Percentiles rank a stretch among this genome's conserved stretches.
Conservation (phyloP, 2,113 vertebrate species). For the Cygnus buccinator region DNA sequence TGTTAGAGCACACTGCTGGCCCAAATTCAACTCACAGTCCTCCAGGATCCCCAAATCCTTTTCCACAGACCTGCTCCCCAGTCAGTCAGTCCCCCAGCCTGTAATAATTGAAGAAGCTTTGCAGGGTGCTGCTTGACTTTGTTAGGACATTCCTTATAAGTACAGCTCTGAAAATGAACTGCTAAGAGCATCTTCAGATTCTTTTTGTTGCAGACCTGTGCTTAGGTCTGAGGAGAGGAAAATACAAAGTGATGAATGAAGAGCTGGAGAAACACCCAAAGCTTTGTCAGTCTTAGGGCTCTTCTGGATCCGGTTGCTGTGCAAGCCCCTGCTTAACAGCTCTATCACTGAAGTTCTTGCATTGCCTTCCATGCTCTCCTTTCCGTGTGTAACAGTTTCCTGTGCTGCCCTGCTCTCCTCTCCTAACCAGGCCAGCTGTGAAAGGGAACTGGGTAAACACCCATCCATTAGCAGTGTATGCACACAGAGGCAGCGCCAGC, state of each 20-base stretch:
- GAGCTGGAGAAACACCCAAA: not conserved
- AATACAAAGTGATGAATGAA: not conserved
- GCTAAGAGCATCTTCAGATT: not conserved
- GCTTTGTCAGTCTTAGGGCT: not conserved
- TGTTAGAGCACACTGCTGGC: not conserved
- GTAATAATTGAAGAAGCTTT: not conserved
- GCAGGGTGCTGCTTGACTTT: not conserved
- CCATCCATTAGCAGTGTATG: not conserved
- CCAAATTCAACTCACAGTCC: not conserved
- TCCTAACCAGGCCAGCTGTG: not conserved
- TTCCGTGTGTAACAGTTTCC: not conserved
- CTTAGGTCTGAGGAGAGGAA: not conserved
- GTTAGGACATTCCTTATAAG: not conserved
- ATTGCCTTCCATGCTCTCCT: not conserved
- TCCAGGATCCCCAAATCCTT: not conserved
- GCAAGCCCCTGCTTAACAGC: not conserved
- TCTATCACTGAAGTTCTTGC: not conserved
- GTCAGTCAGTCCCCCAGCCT: not conserved
- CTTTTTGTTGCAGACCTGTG: not conserved
- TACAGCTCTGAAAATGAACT: not conserved
- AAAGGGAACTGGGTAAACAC: not conserved
- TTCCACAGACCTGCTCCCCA: not conserved
- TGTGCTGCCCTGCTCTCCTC: not conserved
- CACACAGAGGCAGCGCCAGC: not conserved
- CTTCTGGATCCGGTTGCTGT: not conserved